Base-by-base conservation (phyloP, 2,888 invertebrate genomes). In the Zygothrica quintamaculata region DNA sequence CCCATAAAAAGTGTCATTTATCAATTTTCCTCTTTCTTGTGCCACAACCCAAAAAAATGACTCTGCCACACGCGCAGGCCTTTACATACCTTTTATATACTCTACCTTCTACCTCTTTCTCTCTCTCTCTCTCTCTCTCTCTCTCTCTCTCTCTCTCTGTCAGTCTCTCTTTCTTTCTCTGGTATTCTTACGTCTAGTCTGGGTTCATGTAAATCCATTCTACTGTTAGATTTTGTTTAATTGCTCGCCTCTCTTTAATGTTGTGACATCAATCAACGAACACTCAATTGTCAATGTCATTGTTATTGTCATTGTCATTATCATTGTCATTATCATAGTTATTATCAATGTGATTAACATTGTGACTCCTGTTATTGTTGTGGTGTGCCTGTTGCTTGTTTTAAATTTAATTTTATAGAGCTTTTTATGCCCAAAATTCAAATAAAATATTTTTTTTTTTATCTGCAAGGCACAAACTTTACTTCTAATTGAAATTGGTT, bases 1-100 rank as follows among this genome's bases (percentile, higher is more conserved):
- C 42, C 75, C 79, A 84, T 84, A 87, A 84, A 22, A 84, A 85
- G 86, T 84, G 82, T 87, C 82, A 87, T 84, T 84, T 84, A 84
- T 87, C 82, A 84, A 87, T 75, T 85, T 9, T 29, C n/a, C 2
- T 5, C 9, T 5, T 29, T 76, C 42, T 51, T 42, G 39, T 39
- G 53, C 18, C 60, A 43, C 37, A 16, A 34, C 34, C 1, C 1
- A 34, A 34, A n/a, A n/a, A 44, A 44, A 40, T 46, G 57, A n/a
- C 37, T 47, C 11, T 7, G 58, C 59, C 62, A 65, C 62, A 72
- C 72, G 73, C 67, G 58, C 29, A 29, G 67, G 47, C 40, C 31
- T n/a, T 18, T 16, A 15, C 2, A 18, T 31, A n/a, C 37, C 13
- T 39, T 8, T 15, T 15, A 29, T 36, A 42, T 9, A 29, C 12